Conservation (phyloP, 1,140 invertebrate species). For the Ceratosolen solmsi region DNA sequence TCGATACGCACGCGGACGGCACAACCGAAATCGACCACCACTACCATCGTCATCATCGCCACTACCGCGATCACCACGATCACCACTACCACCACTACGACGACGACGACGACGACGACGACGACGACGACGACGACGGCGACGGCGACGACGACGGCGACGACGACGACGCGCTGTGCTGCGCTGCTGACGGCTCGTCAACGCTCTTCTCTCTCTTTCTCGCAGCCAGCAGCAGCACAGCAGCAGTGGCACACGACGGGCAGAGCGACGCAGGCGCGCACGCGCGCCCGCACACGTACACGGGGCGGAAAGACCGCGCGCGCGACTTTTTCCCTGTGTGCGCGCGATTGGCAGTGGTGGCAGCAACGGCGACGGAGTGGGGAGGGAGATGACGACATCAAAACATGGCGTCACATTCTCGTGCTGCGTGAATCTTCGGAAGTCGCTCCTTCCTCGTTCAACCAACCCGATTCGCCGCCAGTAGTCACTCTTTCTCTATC, state of each 20-base stretch:
- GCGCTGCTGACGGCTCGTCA: slow-evolving; percentile 14
- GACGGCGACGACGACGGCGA: neutral
- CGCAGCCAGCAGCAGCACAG: neutral
- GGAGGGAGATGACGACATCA: slow-evolving; percentile 67
- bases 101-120: too few relatives aligned
- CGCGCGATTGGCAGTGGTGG: neutral
- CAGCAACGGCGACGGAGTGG: neutral
- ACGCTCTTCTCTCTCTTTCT: slow-evolving; percentile 13
- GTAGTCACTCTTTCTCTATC: too few relatives aligned
- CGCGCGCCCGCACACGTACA: neutral
- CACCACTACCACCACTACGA: too few relatives aligned
- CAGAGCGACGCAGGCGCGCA: neutral
- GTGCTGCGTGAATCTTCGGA: slow-evolving; percentile 16
- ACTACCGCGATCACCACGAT: too few relatives aligned
- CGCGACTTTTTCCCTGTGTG: neutral
- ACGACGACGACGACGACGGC: neutral
- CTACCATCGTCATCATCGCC: too few relatives aligned
- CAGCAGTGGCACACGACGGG: neutral
- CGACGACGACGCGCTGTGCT: neutral
- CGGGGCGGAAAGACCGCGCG: neutral
- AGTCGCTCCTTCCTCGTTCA: neutral
- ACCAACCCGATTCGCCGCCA: neutral
- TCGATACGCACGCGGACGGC: neutral
- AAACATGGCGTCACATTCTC: slow-evolving; percentile 69
- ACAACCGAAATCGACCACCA: too few relatives aligned